Evolutionary conservation across 2,888 invertebrate genomes (phyloP).

Genomic region (Cyclophora punctaria): DNA sequence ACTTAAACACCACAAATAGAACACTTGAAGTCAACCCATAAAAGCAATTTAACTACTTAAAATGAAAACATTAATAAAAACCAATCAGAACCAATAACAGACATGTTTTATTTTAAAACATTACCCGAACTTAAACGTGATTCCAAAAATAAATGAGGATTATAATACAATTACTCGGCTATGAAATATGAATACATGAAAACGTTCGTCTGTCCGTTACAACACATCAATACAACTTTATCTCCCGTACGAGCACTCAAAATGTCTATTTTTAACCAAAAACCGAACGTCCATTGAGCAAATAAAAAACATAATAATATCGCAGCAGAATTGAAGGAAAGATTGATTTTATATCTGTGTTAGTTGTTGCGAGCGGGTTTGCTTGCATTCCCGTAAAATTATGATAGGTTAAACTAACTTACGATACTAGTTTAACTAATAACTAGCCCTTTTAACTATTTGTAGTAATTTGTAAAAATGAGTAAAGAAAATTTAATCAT

Average conservation of each 20-base stretch:
- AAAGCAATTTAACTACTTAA: too few species aligned
- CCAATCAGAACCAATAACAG: neutral
- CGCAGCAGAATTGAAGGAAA: conserved; percentile 45
- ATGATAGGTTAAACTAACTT: too few species aligned
- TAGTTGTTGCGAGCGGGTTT: too few species aligned
- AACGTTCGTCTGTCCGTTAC: conserved; percentile 48
- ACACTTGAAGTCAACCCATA: too few species aligned
- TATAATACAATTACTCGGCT: conserved; percentile 35
- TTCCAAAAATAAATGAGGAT: conserved; percentile 31
- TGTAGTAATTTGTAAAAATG: too few species aligned
- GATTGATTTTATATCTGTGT: conserved; percentile 67
- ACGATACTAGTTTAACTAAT: too few species aligned
- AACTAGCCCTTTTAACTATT: too few species aligned
- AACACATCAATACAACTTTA: conserved; percentile 64
- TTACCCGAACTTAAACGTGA: conserved; percentile 15
- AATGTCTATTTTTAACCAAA: conserved; percentile 69
- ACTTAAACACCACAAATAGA: too few species aligned
- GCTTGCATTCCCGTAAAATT: too few species aligned
- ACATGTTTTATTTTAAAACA: conserved; percentile 7
- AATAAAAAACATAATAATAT: conserved; percentile 30
- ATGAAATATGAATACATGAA: conserved; percentile 36
- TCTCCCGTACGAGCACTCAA: conserved; percentile 59
- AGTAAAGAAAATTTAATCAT: too few species aligned
- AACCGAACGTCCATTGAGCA: conserved; percentile 24
- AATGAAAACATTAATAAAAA: too few species aligned